Percentiles rank a stretch among this genome's conserved stretches.
These are phyloP conservation scores for Microcebus jonahi DNA, from an alignment of 2,113 vertebrate genomes.

Conservation along the genomic window DNA sequence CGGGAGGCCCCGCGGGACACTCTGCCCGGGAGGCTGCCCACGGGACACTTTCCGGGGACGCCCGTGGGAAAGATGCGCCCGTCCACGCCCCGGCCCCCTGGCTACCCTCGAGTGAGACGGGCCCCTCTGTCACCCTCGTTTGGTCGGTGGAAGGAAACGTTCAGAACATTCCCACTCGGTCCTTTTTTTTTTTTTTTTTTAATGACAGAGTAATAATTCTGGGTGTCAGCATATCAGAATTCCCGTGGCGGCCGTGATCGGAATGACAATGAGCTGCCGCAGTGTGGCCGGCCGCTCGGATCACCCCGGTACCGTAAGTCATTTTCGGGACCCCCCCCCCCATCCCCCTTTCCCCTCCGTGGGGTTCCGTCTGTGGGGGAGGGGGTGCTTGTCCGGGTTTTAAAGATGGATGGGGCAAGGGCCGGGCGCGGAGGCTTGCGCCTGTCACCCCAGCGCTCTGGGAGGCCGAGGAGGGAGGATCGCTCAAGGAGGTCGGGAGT, in stretches of 20 bases:
- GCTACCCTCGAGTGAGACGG: slow-evolving; percentile 48
- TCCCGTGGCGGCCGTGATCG: slow-evolving; percentile 80
- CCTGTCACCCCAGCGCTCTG: too few relatives aligned
- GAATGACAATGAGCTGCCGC: slow-evolving; percentile 84
- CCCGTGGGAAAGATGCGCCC: accelerated
- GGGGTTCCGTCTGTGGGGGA: too few relatives aligned
- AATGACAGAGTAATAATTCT: slow-evolving; percentile 88
- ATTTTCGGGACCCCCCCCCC: slow-evolving; percentile 53
- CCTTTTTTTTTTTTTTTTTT: slow-evolving; percentile 76
- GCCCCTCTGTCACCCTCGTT: slow-evolving; percentile 14
- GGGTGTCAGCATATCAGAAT: slow-evolving; percentile 87
- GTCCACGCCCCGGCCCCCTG: accelerated
- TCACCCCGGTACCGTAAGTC: slow-evolving; percentile 70
- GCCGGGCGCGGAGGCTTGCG: too few relatives aligned
- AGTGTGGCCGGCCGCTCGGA: slow-evolving; percentile 82
- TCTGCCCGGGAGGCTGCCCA: slow-evolving; percentile 65
- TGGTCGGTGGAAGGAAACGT: slow-evolving; percentile 77
- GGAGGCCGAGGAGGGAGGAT: too few relatives aligned
- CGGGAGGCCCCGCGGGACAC: slow-evolving; percentile 75
- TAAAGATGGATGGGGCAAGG: too few relatives aligned
- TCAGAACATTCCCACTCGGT: slow-evolving; percentile 83
- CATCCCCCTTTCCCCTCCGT: too few relatives aligned
- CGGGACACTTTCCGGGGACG: slow-evolving; percentile 37
- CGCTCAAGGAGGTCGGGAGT: too few relatives aligned
- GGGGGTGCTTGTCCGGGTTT: too few relatives aligned